Evolutionary conservation across 2,888 invertebrate species (phyloP).

Genomic region (Pristionchus entomophagus): DNA sequence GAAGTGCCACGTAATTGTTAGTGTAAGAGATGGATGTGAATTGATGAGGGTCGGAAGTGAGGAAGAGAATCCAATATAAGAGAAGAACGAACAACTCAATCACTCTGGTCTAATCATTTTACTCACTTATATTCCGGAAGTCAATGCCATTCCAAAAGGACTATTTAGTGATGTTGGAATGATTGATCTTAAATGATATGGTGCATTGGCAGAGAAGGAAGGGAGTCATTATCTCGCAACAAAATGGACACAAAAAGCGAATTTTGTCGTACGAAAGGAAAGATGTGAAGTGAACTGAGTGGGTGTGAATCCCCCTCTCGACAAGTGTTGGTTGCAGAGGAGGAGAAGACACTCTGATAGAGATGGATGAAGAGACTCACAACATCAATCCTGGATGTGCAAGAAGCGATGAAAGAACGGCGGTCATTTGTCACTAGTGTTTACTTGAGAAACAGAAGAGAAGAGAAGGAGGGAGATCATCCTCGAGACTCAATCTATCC

Average conservation of each 20-base stretch:
- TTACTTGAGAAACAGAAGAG: slow-evolving; percentile 31
- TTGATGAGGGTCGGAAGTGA: slow-evolving; percentile 21
- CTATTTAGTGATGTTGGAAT: neutral
- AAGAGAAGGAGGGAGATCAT: neutral
- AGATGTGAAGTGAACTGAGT: slow-evolving; percentile 1
- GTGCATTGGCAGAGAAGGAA: neutral
- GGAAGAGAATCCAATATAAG: neutral
- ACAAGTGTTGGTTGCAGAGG: neutral
- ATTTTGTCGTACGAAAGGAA: too few relatives aligned
- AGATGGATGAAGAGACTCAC: slow-evolving; percentile 22
- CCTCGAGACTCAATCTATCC: neutral
- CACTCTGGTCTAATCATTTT: neutral
- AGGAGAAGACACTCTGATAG: neutral
- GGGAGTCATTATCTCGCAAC: too few relatives aligned
- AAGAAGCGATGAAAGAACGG: slow-evolving; percentile 15
- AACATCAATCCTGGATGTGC: slow-evolving; percentile 10
- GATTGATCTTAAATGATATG: neutral
- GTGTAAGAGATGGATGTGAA: neutral
- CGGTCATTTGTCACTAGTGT: slow-evolving; percentile 30
- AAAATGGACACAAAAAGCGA: too few relatives aligned
- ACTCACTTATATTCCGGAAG: neutral
- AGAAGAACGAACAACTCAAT: neutral
- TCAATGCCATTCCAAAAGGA: neutral
- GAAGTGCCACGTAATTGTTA: neutral
- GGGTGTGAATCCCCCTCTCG: slow-evolving; percentile 11